These are phyloP conservation scores for Saccopteryx bilineata DNA, from an alignment of 2,113 vertebrate genomes.

Conservation along the genomic window DNA sequence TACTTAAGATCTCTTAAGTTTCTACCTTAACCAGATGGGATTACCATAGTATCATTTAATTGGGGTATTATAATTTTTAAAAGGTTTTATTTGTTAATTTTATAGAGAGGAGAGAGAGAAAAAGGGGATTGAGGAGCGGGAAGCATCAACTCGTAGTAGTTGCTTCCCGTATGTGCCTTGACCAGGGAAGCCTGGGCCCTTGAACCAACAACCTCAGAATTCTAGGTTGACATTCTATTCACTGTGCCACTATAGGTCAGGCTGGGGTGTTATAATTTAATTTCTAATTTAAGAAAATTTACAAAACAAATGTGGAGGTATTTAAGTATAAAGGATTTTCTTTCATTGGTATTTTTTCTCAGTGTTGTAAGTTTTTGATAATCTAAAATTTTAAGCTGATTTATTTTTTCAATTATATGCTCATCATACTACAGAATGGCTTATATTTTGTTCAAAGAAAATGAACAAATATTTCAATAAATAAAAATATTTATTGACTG, in stretches of 20 bases:
- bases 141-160: too few species aligned
- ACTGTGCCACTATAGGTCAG: too few species aligned
- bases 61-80: not conserved
- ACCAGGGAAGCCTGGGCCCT: too few species aligned
- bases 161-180: too few species aligned
- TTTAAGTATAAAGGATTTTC: slow-evolving; percentile 54
- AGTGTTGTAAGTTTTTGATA: slow-evolving; percentile 40
- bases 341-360: slow-evolving; percentile 21
- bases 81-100: too few species aligned
- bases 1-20: not conserved
- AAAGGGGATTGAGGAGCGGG: too few species aligned
- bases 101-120: too few species aligned
- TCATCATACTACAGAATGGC: not conserved
- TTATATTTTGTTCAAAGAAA: slow-evolving; percentile 62
- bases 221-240: too few species aligned
- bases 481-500: slow-evolving; percentile 50
- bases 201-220: too few species aligned
- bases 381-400: slow-evolving; percentile 46
- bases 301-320: not conserved
- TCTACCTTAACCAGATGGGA: slow-evolving; percentile 13
- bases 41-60: not conserved
- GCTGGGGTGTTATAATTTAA: not conserved
- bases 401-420: slow-evolving; percentile 51
- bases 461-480: slow-evolving; percentile 63
- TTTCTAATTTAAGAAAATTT: slow-evolving; percentile 20